Base-by-base conservation (phyloP, 2,888 invertebrate species). In the Heliconius hortense region DNA sequence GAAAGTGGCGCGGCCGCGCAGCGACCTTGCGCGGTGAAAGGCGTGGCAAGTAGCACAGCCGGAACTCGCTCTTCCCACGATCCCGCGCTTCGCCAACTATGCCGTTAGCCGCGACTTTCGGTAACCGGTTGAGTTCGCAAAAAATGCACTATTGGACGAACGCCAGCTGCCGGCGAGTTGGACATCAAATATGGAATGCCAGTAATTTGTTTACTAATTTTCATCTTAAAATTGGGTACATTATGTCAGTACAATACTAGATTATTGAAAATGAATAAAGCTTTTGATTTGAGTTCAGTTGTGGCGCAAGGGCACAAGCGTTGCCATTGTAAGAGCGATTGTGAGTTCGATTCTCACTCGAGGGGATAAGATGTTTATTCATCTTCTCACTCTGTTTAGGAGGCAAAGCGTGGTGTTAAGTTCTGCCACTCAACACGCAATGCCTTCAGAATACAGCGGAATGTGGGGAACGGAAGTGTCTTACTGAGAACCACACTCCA, bases 21-120 rank as follows among this genome's bases (percentile, higher is more conserved):
- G 84, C 93, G 93, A 93, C 93, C 93, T 94, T 92, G 87, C 84
- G 85, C 88, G 92, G 93, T 93, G 93, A 93, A 94, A 93, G 93
- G 93, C 89, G 89, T 85, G 88, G 88, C 90, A 92, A 92, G 90
- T 93, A 87, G 92, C 88, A 88, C 92, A 92, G 90, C 92, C 93
- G 93, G 93, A 93, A 90, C 92, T 92, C 84, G 86, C 88, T 88
- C 92, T 91, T 93, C 93, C 92, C 92, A 92, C 93, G 90, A 83
- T 84, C 88, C 86, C 86, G 86, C 86, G 88, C 87, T 87, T 85
- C 89, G 86, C 88, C 86, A 79, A 81, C 80, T 80, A 76, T 82
- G 84, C 86, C 87, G 86, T 87, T 86, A 86, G 83, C 82, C 85
- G 85, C 88, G 85, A 87, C 88, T 90, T 90, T 90, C 88, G 90